Base-by-base conservation (phyloP, 2,797 vertebrate genomes). In the Enteromius thamalakanensis region DNA sequence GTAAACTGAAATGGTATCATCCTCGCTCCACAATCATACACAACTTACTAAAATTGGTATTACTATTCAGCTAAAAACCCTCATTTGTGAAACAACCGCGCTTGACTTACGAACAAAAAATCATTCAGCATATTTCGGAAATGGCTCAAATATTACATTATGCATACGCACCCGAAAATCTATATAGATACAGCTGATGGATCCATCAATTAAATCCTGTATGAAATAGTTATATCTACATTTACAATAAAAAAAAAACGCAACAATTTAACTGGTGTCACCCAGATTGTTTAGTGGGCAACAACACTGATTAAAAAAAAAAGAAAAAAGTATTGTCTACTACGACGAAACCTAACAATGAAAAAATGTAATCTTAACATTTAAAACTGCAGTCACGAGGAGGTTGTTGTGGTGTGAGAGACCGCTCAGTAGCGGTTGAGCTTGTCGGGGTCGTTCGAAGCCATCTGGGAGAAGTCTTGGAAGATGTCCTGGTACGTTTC, bases 401-500 rank as follows among this genome's bases (percentile, higher is more conserved):
- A 49, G 17, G 26, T 21, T 55, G 72, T 23, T 2, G 6, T 58
- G 51, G 51, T 42, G 51, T 26, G 11, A 58, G n/a, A n/a, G 6
- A 26, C 21, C 29, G 29, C 17, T 92, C 96, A 96, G 92, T 97
- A 98, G 88, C 97, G 97, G 87, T 97, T 96, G 82, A 99, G 93
- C 93, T 98, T 99, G 87, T 98, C 97, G 1, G 98, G 98, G 90
- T 99, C 96, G 80, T 99, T 97, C 82, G 98, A 96, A 37, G 98
- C 98, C 98, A 99, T 99, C 89, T 98, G 97, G 84, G 97, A 96
- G 93, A 98, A 99, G 90, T 99, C 98, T 92, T 98, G 96, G 91
- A 99, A 99, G 90, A 99, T 99, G 91, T 99, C 98, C 90, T 99
- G 97, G 89, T 98, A 99, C 64, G 97, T 97, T 95, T 98, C 98